Base-by-base conservation (phyloP, 1,140 invertebrate species). In the Idris sp. region DNA sequence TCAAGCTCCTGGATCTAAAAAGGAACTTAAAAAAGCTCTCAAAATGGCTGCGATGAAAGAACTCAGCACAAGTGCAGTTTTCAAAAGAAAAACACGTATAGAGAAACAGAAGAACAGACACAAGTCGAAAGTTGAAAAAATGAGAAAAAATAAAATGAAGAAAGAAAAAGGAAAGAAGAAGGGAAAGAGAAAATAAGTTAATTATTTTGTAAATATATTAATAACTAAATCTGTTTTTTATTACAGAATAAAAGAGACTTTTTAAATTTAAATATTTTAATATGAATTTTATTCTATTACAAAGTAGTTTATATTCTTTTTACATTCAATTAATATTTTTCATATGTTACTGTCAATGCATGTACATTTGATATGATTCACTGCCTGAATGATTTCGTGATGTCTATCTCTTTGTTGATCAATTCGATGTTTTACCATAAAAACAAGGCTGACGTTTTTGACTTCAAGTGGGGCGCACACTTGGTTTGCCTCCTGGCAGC, bases 351-450 rank as follows among this genome's bases (percentile, higher is more conserved):
- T 36, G 40, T 78, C 41, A 19, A 81, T 49, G 31, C 85, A 86
- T 4, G 62, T 65, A 44, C 85, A 87, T 33, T 80, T 82, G 0
- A 78, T 78, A 18, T 87, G 84, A 16, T 87, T 79, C 4, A 82
- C 22, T 5, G 80, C 81, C 49, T 85, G 81, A 46, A 86, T 78
- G 4, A 82, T 53, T 73, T 86, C 84, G 35, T 86, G 83, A 69
- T 86, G 83, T 35, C 82, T 79, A 46, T 84, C 81, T 6, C 84
- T 78, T 64, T 81, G 79, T 19, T 48, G 81, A 71, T 87, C 84
- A 26, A 86, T 81, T 0, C 65, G 38, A 22, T 86, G 85, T 48
- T 81, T 83, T 9, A 87, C 84, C 80, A 82, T 78, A 38, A 87
- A 87, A 0, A 86, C 81, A 4, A 86, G 73, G 46, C 79, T 85